phyloP scores from a whole-genome alignment of 2,113 vertebrate species.

The Neopipo cinnamomea region DNA sequence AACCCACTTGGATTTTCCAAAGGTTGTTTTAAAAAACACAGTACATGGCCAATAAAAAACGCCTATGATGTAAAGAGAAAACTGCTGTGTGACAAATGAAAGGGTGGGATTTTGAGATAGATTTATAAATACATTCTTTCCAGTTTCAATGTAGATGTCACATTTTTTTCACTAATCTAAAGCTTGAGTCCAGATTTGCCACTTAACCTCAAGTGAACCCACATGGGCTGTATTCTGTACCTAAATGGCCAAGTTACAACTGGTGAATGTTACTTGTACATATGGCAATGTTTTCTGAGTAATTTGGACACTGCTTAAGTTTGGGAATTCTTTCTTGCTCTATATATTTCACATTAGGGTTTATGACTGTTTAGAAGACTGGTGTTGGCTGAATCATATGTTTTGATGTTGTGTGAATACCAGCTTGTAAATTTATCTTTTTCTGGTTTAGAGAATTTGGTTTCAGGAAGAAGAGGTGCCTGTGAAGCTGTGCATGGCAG shows the following conservation, averaged over 20 bases:
- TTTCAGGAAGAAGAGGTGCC: background rate
- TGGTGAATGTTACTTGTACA: background rate
- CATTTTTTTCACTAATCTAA: background rate
- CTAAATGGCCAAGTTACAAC: background rate
- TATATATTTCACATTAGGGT: background rate
- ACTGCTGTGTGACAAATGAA: background rate
- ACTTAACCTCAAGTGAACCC: background rate
- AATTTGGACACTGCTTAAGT: background rate
- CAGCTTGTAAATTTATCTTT: background rate
- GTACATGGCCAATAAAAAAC: background rate
- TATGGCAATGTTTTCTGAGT: background rate
- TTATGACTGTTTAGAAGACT: background rate
- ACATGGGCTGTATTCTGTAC: background rate
- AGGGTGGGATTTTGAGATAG: background rate
- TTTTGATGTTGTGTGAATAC: background rate
- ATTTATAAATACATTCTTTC: background rate
- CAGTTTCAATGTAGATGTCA: background rate
- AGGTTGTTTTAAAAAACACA: background rate
- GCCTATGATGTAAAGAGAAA: background rate
- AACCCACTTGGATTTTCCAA: background rate
- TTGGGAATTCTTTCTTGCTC: background rate
- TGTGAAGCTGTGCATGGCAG: background rate
- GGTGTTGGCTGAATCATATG: background rate
- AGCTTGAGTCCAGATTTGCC: background rate
- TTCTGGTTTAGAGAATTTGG: background rate